These are phyloP conservation scores for Mactromeris polynyma DNA, from an alignment of 2,888 invertebrate species.

Conservation along the genomic window DNA sequence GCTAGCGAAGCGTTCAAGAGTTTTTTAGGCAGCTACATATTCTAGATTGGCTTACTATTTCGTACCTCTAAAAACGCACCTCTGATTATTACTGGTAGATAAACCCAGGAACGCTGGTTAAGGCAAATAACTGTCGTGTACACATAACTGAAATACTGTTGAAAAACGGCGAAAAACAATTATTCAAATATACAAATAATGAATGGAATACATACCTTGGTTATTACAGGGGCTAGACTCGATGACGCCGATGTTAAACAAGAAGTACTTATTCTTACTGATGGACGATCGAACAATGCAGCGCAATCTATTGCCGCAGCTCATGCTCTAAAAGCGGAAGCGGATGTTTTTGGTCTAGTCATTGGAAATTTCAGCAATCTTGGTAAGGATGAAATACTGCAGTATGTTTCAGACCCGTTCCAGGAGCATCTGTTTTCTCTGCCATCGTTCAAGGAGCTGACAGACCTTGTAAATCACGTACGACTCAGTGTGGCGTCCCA, in stretches of 20 bases:
- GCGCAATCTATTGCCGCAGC: neutral
- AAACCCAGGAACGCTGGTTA: too few relatives aligned
- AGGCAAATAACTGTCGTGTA: too few relatives aligned
- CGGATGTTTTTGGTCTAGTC: neutral
- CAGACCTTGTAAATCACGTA: neutral
- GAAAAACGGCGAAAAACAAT: too few relatives aligned
- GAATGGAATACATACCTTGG: too few relatives aligned
- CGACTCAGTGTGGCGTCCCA: neutral
- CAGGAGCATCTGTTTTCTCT: neutral
- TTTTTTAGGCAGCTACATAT: too few relatives aligned
- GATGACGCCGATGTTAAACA: neutral
- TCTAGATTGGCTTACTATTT: too few relatives aligned
- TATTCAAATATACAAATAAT: too few relatives aligned
- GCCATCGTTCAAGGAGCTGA: neutral
- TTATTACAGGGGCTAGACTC: neutral
- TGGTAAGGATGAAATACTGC: neutral
- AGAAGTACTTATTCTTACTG: neutral
- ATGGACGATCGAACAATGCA: neutral
- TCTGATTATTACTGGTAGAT: too few relatives aligned
- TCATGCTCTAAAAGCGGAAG: neutral
- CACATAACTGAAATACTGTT: too few relatives aligned
- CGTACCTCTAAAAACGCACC: too few relatives aligned
- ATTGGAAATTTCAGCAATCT: neutral
- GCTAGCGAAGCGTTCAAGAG: too few relatives aligned
- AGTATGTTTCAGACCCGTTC: neutral